Base-by-base conservation (phyloP, 1,140 invertebrate genomes). In the Penaeus japonicus region DNA sequence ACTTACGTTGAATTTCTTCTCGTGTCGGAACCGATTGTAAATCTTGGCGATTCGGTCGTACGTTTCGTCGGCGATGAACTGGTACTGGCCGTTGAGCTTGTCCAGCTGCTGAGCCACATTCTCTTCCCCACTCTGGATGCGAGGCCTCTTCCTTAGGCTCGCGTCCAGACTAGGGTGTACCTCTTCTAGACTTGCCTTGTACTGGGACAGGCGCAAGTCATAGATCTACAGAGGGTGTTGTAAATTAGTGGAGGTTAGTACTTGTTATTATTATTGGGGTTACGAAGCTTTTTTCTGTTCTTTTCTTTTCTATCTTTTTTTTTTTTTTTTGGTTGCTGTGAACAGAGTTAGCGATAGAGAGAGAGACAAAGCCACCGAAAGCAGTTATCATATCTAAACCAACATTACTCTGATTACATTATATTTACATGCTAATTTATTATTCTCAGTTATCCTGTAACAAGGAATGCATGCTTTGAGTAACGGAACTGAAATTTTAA, bases 131-230 rank as follows among this genome's bases (percentile, higher is more conserved):
- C 81, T 85, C 59, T 89, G 80, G 57, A 86, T 84, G 73, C 83
- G 87, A 39, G 80, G 82, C 73, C 84, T 85, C 85, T 89, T 90
- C 57, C 85, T 89, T 65, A 89, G 90, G 81, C 85, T 90, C 55
- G 90, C 95, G 93, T 97, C 96, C 91, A 97, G 92, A 89, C 96
- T 96, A 4, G 96, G 97, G 92, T 97, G 97, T 39, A 96, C 94
- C 91, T 97, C 96, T 92, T 97, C 96, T 91, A 98, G 93, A 93
- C 95, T 96, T 91, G 98, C 97, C 90, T 95, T 95, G 93, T 97
- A 99, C 89, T 96, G 96, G 93, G 96, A 95, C 92, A 98, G 95
- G 91, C 95, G 94, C 91, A 96, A 95, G 92, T 97, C 96, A 94
- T 98, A 97, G 92, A 97, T 97, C 97, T 98, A 95, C 90, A 92